Conservation (phyloP, 2,888 invertebrate species). For the Gisinianus flammeolus region DNA sequence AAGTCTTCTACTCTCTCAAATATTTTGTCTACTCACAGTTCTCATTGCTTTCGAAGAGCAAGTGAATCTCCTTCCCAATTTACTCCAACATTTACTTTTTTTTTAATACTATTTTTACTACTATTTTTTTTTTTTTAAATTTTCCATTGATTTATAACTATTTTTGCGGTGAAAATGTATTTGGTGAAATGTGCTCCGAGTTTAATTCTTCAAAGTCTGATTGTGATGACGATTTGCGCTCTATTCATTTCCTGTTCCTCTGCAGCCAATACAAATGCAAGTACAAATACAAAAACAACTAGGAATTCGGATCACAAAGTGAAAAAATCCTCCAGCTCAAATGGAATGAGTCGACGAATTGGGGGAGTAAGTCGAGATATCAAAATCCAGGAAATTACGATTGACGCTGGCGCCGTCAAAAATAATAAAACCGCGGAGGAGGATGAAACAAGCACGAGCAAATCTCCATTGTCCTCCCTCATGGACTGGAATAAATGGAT, state of each 20-base stretch:
- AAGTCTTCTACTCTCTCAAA: not conserved
- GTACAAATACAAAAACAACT: not conserved
- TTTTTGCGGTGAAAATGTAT: not conserved
- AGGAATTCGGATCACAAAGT: too few relatives aligned
- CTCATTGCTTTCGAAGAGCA: not conserved
- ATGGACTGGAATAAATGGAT: not conserved
- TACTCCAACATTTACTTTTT: not conserved
- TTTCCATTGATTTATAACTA: too few relatives aligned
- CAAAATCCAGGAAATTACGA: not conserved
- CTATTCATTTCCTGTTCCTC: not conserved
- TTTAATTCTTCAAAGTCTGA: not conserved
- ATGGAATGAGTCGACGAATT: not conserved
- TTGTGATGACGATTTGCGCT: not conserved
- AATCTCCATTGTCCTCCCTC: not conserved
- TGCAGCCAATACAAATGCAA: not conserved
- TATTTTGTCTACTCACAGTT: not conserved
- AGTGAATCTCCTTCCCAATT: not conserved
- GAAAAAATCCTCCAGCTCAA: too few relatives aligned
- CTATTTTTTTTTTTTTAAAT: not conserved
- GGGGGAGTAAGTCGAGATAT: conserved; percentile 6
- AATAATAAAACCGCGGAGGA: not conserved
- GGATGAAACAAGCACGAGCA: not conserved
- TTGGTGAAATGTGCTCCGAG: not conserved
- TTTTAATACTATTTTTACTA: too few relatives aligned
- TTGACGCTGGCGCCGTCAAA: too few relatives aligned